Conservation (phyloP, 2,113 vertebrate species). For the Antechinus stuartii region DNA sequence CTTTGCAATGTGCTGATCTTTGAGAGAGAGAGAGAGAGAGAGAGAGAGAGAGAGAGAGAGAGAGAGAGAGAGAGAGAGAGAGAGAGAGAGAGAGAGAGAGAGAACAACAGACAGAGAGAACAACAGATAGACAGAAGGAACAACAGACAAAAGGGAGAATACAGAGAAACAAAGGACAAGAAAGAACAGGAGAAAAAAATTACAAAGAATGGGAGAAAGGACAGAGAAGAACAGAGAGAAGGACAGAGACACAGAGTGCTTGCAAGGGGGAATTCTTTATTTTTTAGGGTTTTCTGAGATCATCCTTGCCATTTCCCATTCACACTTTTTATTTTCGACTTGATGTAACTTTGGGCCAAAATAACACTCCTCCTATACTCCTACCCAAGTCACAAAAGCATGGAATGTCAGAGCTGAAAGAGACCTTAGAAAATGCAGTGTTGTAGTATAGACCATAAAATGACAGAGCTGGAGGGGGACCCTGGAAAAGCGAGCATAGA, state of each 20-base stretch:
- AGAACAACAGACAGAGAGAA: not conserved
- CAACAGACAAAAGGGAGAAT: not conserved
- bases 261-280: conserved; percentile 28
- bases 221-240: not conserved
- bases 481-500: not conserved
- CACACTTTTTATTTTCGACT: conserved; percentile 25
- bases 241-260: conserved; percentile 24
- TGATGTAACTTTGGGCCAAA: conserved; percentile 45
- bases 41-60: not conserved
- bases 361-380: not conserved
- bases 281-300: conserved; percentile 60
- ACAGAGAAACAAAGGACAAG: not conserved
- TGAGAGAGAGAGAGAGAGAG: conserved; percentile 29
- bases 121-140: not conserved
- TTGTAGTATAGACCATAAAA: not conserved
- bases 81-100: not conserved
- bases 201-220: conserved; percentile 24
- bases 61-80: conserved; percentile 54
- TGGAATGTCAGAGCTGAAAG: not conserved
- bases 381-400: not conserved
- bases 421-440: not conserved
- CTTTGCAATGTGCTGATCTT: conserved; percentile 73
- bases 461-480: not conserved
- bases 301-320: conserved; percentile 46
- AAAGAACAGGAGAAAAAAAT: not conserved